These are phyloP conservation scores for Andrena flavipes DNA, from an alignment of 2,888 invertebrate genomes.

Conservation along the genomic window DNA sequence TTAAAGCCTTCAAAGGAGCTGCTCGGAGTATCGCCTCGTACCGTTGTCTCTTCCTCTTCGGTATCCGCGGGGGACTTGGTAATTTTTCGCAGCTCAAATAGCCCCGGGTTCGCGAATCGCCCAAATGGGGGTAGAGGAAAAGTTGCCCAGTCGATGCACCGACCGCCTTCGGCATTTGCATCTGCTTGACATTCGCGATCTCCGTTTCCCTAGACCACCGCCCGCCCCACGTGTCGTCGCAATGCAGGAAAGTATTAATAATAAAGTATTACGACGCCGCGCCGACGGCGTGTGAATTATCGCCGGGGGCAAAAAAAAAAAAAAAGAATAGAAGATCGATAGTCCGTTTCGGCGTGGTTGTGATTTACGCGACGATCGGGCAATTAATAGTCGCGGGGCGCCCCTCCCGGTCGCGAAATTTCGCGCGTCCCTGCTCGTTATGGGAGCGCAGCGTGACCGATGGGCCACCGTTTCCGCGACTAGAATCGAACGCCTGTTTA, in stretches of 20 bases:
- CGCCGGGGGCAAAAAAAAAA: neutral
- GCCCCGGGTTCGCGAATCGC: no score
- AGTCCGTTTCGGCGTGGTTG: neutral
- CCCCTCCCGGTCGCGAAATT: constrained; percentile 8
- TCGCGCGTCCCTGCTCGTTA: neutral
- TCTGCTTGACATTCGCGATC: constrained; percentile 33
- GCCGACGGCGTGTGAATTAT: constrained; percentile 25
- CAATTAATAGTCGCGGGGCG: constrained; percentile 38
- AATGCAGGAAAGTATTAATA: constrained; percentile 48
- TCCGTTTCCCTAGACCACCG: neutral
- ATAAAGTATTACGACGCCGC: constrained; percentile 29
- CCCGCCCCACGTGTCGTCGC: constrained; percentile 24
- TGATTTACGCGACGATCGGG: constrained; percentile 36
- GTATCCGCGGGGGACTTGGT: neutral
- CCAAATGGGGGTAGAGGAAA: neutral
- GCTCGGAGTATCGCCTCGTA: no score
- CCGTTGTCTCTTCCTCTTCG: no score
- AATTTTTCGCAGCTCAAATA: neutral
- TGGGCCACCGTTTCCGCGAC: neutral
- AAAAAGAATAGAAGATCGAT: constrained; percentile 38
- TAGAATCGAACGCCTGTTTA: neutral
- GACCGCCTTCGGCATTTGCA: constrained; percentile 30
- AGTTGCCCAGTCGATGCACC: constrained; percentile 11
- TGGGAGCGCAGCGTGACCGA: neutral
- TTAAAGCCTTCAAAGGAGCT: no score